Percentiles rank a stretch among this genome's conserved stretches.
Conservation (phyloP, 2,113 vertebrate species). For the Osmerus mordax region DNA sequence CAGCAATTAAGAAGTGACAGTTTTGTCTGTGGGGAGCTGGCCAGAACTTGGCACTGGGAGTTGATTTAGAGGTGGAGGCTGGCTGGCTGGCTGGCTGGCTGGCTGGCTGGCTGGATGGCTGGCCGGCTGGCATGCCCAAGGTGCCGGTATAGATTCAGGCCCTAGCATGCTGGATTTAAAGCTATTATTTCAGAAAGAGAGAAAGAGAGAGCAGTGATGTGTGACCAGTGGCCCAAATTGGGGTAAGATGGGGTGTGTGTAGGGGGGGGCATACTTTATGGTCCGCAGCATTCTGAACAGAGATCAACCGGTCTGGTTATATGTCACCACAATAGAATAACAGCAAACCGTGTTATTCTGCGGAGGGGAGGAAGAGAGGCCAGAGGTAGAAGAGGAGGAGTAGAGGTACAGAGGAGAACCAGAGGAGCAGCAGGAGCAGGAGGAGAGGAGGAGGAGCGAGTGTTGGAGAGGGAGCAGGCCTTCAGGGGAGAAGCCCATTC, state of each 20-base stretch:
- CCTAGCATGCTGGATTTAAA: background rate
- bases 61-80: background rate
- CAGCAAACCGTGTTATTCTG: background rate
- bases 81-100: too few relatives aligned
- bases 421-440: too few relatives aligned
- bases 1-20: too few relatives aligned
- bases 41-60: background rate
- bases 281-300: too few relatives aligned
- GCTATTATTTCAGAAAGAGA: background rate
- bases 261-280: background rate
- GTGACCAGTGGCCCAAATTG: background rate
- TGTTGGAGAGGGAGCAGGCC: slow-evolving; percentile 14
- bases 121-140: too few relatives aligned
- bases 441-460: background rate
- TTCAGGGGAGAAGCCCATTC: slow-evolving; percentile 21
- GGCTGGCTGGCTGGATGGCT: too few relatives aligned
- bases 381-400: background rate
- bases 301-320: too few relatives aligned
- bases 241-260: background rate
- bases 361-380: background rate
- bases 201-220: background rate
- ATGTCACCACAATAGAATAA: too few relatives aligned
- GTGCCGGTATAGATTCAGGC: too few relatives aligned
- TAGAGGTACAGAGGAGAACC: background rate
- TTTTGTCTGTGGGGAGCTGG: too few relatives aligned